Percentiles rank a stretch among this genome's conserved stretches.
phyloP scores from a whole-genome alignment of 2,113 vertebrate species.

The Turnix velox region DNA sequence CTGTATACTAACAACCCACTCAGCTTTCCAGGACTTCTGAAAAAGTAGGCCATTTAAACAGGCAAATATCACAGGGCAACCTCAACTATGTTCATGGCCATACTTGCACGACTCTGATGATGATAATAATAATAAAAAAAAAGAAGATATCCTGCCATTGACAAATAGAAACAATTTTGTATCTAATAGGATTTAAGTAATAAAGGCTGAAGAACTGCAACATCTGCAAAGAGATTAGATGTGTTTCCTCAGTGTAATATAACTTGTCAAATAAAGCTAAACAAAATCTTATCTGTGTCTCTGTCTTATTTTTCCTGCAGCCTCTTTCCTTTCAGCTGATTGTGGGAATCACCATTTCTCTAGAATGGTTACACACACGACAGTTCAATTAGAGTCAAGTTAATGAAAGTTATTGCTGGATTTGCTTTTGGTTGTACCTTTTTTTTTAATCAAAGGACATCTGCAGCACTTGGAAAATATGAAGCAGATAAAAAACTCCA shows the following conservation, averaged over 20 bases:
- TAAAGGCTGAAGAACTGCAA: constrained; percentile 64
- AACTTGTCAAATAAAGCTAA: constrained; percentile 68
- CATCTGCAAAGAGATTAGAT: constrained; percentile 66
- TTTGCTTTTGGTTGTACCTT: not conserved
- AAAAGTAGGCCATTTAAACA: constrained; percentile 37
- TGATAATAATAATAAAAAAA: constrained; percentile 44
- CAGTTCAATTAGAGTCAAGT: constrained; percentile 65
- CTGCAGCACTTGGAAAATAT: not conserved
- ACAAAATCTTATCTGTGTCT: constrained; percentile 65
- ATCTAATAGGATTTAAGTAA: constrained; percentile 69
- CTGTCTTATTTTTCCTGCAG: constrained; percentile 61
- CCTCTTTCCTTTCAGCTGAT: constrained; percentile 45
- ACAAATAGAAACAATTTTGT: constrained; percentile 68
- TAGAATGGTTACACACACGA: constrained; percentile 36
- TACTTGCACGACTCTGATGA: constrained; percentile 22
- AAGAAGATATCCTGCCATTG: constrained; percentile 47
- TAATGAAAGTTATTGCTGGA: constrained; percentile 54
- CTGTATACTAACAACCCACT: not conserved
- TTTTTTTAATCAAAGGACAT: not conserved
- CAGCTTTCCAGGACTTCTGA: constrained; percentile 10
- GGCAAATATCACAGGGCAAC: not conserved
- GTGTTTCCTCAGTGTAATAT: constrained; percentile 67
- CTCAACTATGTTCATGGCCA: constrained; percentile 17
- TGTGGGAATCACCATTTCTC: constrained; percentile 54
- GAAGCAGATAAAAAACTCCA: not conserved